Evolutionary conservation across 2,888 invertebrate genomes (phyloP).

Genomic region (Callinectes sapidus): DNA sequence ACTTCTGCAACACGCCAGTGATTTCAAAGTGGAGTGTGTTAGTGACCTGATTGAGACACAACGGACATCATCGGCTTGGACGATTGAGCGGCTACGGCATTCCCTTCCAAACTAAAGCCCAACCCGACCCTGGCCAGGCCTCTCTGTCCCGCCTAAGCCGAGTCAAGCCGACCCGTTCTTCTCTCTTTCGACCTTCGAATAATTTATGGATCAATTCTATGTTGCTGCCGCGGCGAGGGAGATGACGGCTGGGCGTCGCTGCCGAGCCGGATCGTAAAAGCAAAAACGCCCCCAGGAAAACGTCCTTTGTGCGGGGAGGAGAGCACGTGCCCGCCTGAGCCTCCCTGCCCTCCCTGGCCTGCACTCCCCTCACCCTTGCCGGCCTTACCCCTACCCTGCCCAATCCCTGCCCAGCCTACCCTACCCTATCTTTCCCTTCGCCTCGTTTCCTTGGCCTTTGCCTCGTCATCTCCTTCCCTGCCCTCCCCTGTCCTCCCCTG

Average conservation of each 20-base stretch:
- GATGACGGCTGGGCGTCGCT: constrained; percentile 27
- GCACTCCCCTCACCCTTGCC: not conserved
- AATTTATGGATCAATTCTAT: constrained; percentile 17
- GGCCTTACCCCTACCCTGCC: not conserved
- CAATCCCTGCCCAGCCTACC: not conserved
- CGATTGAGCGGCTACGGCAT: not conserved
- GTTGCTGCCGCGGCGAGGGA: not conserved
- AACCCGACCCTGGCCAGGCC: not conserved
- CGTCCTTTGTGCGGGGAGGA: constrained; percentile 26
- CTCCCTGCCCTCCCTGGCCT: constrained; percentile 17
- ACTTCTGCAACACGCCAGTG: no score
- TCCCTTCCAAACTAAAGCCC: not conserved
- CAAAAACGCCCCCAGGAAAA: constrained; percentile 28
- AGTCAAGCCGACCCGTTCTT: not conserved
- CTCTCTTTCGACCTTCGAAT: not conserved
- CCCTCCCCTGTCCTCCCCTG: not conserved
- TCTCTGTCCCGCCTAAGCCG: not conserved
- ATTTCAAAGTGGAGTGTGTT: no score
- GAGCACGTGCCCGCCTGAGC: not conserved
- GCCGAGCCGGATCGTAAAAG: not conserved
- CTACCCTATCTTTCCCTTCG: not conserved
- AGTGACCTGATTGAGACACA: not conserved
- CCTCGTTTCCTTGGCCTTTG: not conserved
- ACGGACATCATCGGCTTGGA: not conserved
- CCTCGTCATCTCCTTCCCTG: not conserved